phyloP scores from a whole-genome alignment of 2,888 invertebrate species.

The Drosophila quinaria region DNA sequence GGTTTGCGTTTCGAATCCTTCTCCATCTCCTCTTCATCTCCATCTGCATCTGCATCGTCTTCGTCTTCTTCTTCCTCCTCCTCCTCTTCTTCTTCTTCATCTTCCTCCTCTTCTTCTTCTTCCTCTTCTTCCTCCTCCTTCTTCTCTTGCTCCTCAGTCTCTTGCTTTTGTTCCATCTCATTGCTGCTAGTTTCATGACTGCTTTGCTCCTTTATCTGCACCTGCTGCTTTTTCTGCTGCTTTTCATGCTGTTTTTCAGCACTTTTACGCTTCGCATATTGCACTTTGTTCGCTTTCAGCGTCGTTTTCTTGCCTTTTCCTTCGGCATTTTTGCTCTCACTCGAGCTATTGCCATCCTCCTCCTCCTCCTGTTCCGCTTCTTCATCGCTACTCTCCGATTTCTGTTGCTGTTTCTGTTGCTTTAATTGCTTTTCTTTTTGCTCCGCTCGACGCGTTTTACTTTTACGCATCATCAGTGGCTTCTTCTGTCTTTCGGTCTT shows the following conservation, averaged over 20 bases:
- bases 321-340: slow-evolving; percentile 19
- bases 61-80: slow-evolving; percentile 17
- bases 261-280: slow-evolving; percentile 30
- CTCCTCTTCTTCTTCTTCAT: slow-evolving; percentile 4
- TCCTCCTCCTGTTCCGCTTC: slow-evolving; percentile 3
- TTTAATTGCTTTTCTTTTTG: slow-evolving; percentile 29
- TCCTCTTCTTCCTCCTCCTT: slow-evolving; percentile 6
- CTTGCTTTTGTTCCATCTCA: slow-evolving; percentile 4
- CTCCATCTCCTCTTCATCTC: slow-evolving; percentile 18
- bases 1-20: slow-evolving; percentile 6
- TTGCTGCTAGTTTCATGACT: slow-evolving; percentile 13
- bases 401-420: slow-evolving; percentile 4
- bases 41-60: slow-evolving; percentile 4
- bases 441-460: slow-evolving; percentile 50
- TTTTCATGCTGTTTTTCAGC: slow-evolving; percentile 6
- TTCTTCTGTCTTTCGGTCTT: slow-evolving; percentile 81
- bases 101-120: slow-evolving; percentile 1
- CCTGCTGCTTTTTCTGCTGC: slow-evolving; percentile 3
- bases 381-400: slow-evolving; percentile 36
- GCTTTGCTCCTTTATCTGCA: not conserved
- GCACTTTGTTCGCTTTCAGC: slow-evolving; percentile 36
- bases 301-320: slow-evolving; percentile 1
- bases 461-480: slow-evolving; percentile 67
- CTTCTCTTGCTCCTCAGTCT: slow-evolving; percentile 26
- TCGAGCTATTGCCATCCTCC: slow-evolving; percentile 27